Conservation (phyloP, 2,797 vertebrate species). For the Lutjanus argentimaculatus region DNA sequence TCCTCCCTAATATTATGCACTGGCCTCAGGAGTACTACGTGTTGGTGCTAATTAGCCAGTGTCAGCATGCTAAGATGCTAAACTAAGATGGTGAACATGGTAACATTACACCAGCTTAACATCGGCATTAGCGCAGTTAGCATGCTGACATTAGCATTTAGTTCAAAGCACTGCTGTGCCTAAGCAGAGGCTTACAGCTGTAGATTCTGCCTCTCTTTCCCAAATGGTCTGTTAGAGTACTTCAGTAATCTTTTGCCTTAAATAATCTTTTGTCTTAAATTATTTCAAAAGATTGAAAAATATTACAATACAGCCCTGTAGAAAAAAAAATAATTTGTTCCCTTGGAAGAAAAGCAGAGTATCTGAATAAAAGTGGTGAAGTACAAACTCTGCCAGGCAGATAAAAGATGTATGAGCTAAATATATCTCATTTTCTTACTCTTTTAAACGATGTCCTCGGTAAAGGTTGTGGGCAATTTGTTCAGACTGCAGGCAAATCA, state of each 20-base stretch:
- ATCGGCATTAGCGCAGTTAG: too few relatives aligned
- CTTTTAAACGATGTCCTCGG: background rate
- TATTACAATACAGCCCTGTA: background rate
- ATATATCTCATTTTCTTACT: background rate
- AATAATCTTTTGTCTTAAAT: background rate
- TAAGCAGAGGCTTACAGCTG: background rate
- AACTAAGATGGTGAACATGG: too few relatives aligned
- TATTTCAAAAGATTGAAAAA: background rate
- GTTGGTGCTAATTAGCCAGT: too few relatives aligned
- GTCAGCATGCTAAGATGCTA: too few relatives aligned
- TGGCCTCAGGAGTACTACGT: too few relatives aligned
- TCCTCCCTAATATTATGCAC: too few relatives aligned
- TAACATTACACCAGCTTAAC: too few relatives aligned
- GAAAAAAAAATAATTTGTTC: background rate
- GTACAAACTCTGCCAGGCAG: background rate
- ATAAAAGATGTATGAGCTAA: background rate
- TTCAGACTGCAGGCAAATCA: too few relatives aligned
- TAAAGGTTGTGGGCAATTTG: background rate
- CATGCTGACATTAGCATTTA: too few relatives aligned
- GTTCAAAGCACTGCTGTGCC: too few relatives aligned
- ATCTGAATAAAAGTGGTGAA: background rate
- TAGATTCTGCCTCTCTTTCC: background rate
- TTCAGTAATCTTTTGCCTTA: background rate
- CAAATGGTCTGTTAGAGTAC: background rate
- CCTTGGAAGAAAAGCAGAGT: background rate